Percentiles rank a stretch among this genome's conserved stretches.
Evolutionary conservation across 2,797 vertebrate species (phyloP).

Genomic region (Pteropus rufus): DNA sequence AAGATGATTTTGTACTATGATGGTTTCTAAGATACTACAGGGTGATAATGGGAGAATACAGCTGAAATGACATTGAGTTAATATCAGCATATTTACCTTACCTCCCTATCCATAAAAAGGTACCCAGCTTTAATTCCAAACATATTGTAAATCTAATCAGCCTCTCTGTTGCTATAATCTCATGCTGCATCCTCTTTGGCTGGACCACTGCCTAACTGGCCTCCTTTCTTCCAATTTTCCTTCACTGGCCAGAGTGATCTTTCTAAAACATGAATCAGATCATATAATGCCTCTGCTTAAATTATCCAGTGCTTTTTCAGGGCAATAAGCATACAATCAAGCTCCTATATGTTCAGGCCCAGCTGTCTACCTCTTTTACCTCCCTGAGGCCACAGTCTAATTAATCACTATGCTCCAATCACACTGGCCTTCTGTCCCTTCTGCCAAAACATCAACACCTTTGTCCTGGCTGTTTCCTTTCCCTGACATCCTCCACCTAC

Average conservation of each 20-base stretch:
- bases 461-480: not conserved
- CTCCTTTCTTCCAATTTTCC: not conserved
- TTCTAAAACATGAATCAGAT: not conserved
- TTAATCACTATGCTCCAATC: not conserved
- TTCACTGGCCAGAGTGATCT: not conserved
- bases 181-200: not conserved
- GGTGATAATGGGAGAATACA: not conserved
- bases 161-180: not conserved
- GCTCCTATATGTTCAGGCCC: not conserved
- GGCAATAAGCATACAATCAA: not conserved
- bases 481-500: not conserved
- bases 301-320: not conserved
- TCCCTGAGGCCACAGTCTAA: not conserved
- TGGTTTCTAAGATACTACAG: not conserved
- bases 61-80: not conserved
- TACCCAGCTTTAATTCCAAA: not conserved
- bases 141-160: not conserved
- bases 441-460: not conserved
- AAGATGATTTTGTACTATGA: not conserved
- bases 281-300: not conserved
- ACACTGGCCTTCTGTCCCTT: not conserved
- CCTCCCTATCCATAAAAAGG: not conserved
- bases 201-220: too few species aligned
- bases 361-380: not conserved
- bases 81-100: not conserved